These are phyloP conservation scores for Cuniculus paca DNA, from an alignment of 2,797 vertebrate species.

Conservation along the genomic window DNA sequence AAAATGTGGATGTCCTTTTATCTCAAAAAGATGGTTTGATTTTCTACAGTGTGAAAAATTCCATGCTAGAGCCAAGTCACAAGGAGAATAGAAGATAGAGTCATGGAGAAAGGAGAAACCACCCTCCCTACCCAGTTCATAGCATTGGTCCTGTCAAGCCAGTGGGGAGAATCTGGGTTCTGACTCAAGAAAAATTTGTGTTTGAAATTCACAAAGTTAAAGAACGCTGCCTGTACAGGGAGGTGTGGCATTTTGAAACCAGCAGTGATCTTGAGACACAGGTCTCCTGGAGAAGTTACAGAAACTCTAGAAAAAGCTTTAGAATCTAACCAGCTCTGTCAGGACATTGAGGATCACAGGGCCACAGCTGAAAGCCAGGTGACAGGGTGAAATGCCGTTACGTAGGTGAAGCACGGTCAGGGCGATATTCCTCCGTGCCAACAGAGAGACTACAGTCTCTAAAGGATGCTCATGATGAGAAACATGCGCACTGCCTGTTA, in stretches of 20 bases:
- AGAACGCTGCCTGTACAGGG: not conserved
- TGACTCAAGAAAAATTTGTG: not conserved
- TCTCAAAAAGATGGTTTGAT: not conserved
- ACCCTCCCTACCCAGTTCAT: not conserved
- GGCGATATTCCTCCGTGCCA: not conserved
- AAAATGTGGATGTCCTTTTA: not conserved
- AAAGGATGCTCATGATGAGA: not conserved
- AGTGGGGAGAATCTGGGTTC: not conserved
- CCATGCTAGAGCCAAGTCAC: fast-evolving
- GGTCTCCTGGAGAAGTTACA: not conserved
- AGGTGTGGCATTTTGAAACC: not conserved
- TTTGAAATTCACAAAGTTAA: not conserved
- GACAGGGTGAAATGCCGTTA: not conserved
- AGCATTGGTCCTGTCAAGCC: not conserved
- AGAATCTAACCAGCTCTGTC: not conserved
- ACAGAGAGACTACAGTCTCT: not conserved
- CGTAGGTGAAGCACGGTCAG: not conserved
- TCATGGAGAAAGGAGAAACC: not conserved
- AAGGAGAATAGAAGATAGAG: not conserved
- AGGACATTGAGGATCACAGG: not conserved
- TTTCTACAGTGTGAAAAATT: not conserved
- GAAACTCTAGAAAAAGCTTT: not conserved
- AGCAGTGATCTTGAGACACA: not conserved
- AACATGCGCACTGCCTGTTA: fast-evolving
- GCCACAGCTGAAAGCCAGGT: fast-evolving